Evolutionary conservation across 2,888 invertebrate species (phyloP).

Genomic region (Cyrtodaria siliqua): DNA sequence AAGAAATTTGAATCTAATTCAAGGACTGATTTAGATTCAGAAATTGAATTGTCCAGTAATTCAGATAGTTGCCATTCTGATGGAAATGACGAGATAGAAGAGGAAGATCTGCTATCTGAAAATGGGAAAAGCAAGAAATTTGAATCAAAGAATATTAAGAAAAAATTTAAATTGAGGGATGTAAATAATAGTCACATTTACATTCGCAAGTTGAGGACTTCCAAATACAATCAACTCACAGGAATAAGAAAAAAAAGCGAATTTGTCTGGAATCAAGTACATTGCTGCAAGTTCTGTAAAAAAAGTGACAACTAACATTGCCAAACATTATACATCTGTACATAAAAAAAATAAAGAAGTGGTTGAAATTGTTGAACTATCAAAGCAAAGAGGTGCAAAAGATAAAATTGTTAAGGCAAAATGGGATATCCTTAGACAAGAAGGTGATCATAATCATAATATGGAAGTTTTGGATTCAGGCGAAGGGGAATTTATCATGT

Average conservation of each 20-base stretch:
- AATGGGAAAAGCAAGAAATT: too few species aligned
- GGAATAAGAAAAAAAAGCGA: constrained; percentile 27
- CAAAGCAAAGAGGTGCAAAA: constrained; percentile 15
- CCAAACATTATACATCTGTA: background rate
- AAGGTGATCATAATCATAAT: constrained; percentile 29
- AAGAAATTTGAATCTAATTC: too few species aligned
- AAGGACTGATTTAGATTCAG: too few species aligned
- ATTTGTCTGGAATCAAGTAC: constrained; percentile 22
- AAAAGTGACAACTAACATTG: constrained; percentile 10
- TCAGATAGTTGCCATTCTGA: too few species aligned
- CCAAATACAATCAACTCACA: too few species aligned
- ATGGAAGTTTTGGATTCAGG: constrained; percentile 15
- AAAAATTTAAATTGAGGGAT: background rate
- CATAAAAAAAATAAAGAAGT: constrained; percentile 32
- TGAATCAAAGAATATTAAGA: constrained; percentile 1
- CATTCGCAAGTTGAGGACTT: too few species aligned
- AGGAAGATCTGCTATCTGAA: too few species aligned
- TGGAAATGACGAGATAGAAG: too few species aligned
- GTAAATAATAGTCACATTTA: too few species aligned
- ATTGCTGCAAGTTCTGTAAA: constrained; percentile 40
- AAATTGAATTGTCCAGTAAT: too few species aligned
- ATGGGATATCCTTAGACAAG: constrained; percentile 24
- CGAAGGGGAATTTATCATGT: constrained; percentile 45
- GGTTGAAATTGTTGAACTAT: constrained; percentile 29
- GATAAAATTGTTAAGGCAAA: constrained; percentile 24